A percentile compares a stretch with the other conserved stretches of the same genome.
phyloP scores from a whole-genome alignment of 1,140 invertebrate genomes.

The Zophobas morio region DNA sequence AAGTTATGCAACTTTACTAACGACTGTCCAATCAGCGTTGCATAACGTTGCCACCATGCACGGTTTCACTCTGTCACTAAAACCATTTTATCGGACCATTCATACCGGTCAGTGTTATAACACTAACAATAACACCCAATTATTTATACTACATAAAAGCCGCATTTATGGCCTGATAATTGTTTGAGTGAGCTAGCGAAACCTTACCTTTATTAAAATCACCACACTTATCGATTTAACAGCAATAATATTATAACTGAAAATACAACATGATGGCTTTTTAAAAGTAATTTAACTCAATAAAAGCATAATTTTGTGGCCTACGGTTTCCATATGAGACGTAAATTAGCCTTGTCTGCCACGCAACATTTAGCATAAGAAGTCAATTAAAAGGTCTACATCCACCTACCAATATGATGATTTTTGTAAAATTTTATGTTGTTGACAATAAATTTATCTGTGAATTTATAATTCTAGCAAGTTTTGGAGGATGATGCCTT shows the following conservation, averaged over 20 bases:
- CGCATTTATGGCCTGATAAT: no score
- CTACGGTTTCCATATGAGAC: constrained; percentile 19
- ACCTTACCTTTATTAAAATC: not conserved
- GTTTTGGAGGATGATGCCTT: constrained; percentile 2
- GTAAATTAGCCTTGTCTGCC: constrained; percentile 1
- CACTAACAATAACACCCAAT: no score
- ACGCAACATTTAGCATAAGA: constrained; percentile 18
- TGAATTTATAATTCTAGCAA: not conserved
- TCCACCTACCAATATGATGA: constrained; percentile 7
- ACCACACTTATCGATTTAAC: constrained; percentile 7
- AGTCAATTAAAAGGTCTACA: constrained; percentile 25
- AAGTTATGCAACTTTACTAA: no score
- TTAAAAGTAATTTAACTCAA: constrained; percentile 25
- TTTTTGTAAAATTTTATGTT: constrained; percentile 14
- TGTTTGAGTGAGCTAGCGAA: not conserved
- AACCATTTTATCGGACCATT: no score
- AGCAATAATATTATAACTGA: not conserved
- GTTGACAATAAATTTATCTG: not conserved
- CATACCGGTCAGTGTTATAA: no score
- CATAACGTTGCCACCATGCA: no score
- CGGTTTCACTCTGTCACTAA: no score
- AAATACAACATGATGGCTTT: constrained; percentile 9
- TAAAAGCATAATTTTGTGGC: constrained; percentile 31
- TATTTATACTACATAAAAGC: no score
- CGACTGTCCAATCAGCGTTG: no score